Evolutionary conservation across 1,140 invertebrate genomes (phyloP).

Genomic region (Aradophagus sp.): DNA sequence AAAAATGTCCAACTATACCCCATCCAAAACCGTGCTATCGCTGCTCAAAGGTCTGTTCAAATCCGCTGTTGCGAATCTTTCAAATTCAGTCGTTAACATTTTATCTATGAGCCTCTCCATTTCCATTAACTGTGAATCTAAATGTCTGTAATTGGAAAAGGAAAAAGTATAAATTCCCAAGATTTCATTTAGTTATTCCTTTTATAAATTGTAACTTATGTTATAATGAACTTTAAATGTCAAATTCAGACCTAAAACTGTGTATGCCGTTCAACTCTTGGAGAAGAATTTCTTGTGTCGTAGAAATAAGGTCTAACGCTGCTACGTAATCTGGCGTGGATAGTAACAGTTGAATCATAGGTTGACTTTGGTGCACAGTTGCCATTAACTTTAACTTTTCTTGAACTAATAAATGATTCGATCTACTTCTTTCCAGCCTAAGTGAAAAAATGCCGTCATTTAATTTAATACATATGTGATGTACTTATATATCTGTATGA

Average conservation of each 20-base stretch:
- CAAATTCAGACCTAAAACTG: slow-evolving; percentile 82
- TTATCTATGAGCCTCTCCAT: slow-evolving; percentile 97
- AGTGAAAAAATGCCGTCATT: not conserved
- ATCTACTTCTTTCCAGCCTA: slow-evolving; percentile 70
- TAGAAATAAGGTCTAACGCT: slow-evolving; percentile 96
- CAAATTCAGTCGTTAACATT: slow-evolving; percentile 97
- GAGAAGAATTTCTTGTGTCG: slow-evolving; percentile 94
- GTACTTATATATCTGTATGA: too few species aligned
- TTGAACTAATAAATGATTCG: slow-evolving; percentile 79
- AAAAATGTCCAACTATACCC: too few species aligned
- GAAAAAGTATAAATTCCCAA: too few species aligned
- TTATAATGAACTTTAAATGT: slow-evolving; percentile 1
- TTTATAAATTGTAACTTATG: too few species aligned
- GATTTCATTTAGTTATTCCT: too few species aligned
- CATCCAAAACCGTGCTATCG: slow-evolving; percentile 80
- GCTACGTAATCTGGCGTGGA: slow-evolving; percentile 98
- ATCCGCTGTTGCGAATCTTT: slow-evolving; percentile 92
- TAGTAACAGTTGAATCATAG: slow-evolving; percentile 94
- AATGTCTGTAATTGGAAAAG: too few species aligned
- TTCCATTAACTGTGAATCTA: slow-evolving; percentile 96
- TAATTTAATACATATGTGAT: too few species aligned
- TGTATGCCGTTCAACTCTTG: slow-evolving; percentile 93
- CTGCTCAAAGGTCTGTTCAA: slow-evolving; percentile 88
- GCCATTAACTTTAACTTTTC: slow-evolving; percentile 93
- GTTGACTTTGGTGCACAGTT: slow-evolving; percentile 97